phyloP scores from a whole-genome alignment of 2,113 vertebrate genomes.

The Apodemus sylvaticus region DNA sequence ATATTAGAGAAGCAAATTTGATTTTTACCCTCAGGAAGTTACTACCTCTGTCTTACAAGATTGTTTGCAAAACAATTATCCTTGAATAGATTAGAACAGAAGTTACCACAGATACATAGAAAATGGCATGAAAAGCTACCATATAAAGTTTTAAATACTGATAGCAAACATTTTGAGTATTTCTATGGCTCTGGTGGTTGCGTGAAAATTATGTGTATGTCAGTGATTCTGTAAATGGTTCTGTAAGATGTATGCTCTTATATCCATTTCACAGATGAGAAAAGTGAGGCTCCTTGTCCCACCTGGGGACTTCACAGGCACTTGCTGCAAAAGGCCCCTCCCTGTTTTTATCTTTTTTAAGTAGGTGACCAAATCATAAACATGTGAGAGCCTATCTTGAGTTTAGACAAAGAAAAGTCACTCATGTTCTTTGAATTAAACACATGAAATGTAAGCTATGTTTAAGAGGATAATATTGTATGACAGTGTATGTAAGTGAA shows the following conservation, averaged over 20 bases:
- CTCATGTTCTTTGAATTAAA: background rate
- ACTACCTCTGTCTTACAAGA: background rate
- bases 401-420: conserved; percentile 27
- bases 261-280: background rate
- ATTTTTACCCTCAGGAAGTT: background rate
- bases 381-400: background rate
- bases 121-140: background rate
- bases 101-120: background rate
- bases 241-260: background rate
- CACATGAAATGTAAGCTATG: background rate
- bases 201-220: background rate
- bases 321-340: background rate
- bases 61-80: background rate
- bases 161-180: background rate
- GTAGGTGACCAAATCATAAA: background rate
- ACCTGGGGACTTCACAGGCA: background rate
- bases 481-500: background rate
- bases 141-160: background rate
- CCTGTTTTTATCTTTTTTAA: background rate
- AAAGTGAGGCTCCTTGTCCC: background rate
- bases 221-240: conserved; percentile 26
- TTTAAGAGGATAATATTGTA: conserved; percentile 10
- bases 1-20: conserved; percentile 14
- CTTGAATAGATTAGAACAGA: background rate
- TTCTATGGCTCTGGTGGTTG: background rate